Conservation (phyloP, 2,797 vertebrate species). For the Psittacula derbiana region DNA sequence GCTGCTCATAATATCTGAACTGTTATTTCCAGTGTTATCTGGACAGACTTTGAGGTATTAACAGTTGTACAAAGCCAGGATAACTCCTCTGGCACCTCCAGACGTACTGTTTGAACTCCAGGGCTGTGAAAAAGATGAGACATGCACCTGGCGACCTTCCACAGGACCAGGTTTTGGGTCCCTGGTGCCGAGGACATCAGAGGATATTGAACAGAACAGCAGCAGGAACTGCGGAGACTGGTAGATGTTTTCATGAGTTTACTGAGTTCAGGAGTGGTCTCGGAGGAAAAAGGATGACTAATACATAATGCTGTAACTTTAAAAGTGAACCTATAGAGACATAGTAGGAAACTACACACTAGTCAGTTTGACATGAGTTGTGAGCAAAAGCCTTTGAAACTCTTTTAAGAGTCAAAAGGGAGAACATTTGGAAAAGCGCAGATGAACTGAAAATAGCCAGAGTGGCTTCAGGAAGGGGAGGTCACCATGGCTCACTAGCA, state of each 20-base stretch:
- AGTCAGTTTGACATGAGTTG: constrained; percentile 73
- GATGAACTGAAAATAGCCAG: constrained; percentile 49
- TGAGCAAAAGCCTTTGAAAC: constrained; percentile 69
- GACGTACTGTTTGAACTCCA: background rate
- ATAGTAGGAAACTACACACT: constrained; percentile 59
- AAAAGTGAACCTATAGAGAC: constrained; percentile 58
- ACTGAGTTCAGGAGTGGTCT: constrained; percentile 57
- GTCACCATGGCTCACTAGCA: constrained; percentile 70
- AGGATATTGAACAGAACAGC: background rate
- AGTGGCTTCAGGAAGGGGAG: constrained; percentile 69
- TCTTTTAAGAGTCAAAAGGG: constrained; percentile 74
- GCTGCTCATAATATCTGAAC: background rate
- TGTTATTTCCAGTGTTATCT: background rate
- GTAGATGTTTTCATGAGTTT: constrained; percentile 62
- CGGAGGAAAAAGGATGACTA: constrained; percentile 61
- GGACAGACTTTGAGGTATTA: background rate
- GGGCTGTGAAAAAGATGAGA: background rate
- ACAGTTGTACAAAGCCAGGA: background rate
- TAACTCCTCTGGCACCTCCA: background rate
- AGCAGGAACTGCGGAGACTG: constrained; percentile 32
- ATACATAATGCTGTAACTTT: constrained; percentile 54
- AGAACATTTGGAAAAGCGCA: constrained; percentile 72
- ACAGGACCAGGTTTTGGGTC: background rate
- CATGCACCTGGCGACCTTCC: background rate
- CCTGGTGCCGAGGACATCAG: background rate